phyloP scores from a whole-genome alignment of 2,113 vertebrate genomes.

The Psammodynastes pulverulentus region DNA sequence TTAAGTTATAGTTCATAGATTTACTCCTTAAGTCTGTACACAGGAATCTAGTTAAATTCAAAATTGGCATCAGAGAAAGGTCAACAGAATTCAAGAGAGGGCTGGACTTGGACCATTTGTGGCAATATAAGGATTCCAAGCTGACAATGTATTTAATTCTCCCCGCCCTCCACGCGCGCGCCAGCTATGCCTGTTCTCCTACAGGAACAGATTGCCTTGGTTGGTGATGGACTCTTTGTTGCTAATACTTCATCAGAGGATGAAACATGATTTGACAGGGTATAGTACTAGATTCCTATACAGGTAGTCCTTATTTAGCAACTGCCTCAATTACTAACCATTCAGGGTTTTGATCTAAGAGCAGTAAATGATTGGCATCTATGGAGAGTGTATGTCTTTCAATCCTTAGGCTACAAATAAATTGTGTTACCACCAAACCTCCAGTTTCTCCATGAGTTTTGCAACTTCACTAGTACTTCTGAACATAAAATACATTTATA shows the following conservation, averaged over 20 bases:
- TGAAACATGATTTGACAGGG: not conserved
- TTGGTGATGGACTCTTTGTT: not conserved
- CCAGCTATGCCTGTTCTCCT: not conserved
- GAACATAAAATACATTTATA: not conserved
- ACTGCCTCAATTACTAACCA: not conserved
- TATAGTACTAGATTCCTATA: not conserved
- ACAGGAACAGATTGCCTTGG: not conserved
- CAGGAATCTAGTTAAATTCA: not conserved
- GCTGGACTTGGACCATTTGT: not conserved
- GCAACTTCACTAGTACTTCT: not conserved
- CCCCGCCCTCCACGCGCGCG: rapidly evolving
- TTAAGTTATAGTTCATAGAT: no score
- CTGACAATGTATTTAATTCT: not conserved
- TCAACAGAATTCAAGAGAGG: not conserved
- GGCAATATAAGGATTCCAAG: not conserved
- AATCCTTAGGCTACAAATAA: not conserved
- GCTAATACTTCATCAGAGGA: not conserved
- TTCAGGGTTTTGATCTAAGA: not conserved
- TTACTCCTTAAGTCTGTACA: no score
- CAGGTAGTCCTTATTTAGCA: not conserved
- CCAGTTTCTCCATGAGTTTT: not conserved
- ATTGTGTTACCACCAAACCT: not conserved
- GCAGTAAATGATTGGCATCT: not conserved
- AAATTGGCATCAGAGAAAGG: not conserved
- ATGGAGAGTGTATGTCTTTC: not conserved